Evolutionary conservation across 2,113 vertebrate species (phyloP).

Genomic region (Nesoenas mayeri): DNA sequence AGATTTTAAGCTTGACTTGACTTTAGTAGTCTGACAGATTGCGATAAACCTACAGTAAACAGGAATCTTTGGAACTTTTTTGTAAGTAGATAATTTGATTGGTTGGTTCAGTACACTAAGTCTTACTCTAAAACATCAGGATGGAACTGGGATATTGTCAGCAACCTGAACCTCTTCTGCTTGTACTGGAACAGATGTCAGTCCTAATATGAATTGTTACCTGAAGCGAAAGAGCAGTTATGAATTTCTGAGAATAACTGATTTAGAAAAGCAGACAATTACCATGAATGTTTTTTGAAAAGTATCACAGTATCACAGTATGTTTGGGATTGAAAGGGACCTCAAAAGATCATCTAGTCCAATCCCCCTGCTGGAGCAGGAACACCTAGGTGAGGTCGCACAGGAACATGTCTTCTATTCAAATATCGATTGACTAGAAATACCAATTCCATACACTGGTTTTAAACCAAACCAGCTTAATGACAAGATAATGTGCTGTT

Average conservation of each 20-base stretch:
- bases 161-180: not conserved
- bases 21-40: constrained; percentile 4
- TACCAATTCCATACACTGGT: not conserved
- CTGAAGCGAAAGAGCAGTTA: not conserved
- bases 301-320: no score
- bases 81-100: not conserved
- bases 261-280: not conserved
- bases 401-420: not conserved
- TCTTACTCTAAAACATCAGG: not conserved
- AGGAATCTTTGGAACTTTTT: not conserved
- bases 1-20: constrained; percentile 29
- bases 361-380: no score
- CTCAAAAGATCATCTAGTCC: no score
- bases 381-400: no score
- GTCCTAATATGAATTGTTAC: not conserved
- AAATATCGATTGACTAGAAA: not conserved
- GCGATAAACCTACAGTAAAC: constrained; percentile 4
- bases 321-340: no score
- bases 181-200: not conserved
- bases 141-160: not conserved
- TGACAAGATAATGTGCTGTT: not conserved
- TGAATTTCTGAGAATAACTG: not conserved
- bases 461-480: not conserved
- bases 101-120: not conserved
- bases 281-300: not conserved